phyloP scores from a whole-genome alignment of 2,888 invertebrate species.

The Eilema sororculum region DNA sequence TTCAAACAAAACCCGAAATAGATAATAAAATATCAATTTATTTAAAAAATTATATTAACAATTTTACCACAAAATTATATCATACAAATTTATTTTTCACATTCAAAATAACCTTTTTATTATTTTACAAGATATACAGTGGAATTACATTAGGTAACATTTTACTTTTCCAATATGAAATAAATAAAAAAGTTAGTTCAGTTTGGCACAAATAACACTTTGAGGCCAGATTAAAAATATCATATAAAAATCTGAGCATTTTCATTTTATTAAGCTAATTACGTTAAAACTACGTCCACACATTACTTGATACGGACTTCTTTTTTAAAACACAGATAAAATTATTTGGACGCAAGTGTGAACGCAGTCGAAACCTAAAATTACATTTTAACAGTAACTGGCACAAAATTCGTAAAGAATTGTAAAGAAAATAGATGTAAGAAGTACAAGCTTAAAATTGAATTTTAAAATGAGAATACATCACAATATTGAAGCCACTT shows the following conservation, averaged over 20 bases:
- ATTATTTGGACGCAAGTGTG: conserved; percentile 24
- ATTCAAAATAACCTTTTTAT: conserved; percentile 57
- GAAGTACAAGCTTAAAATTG: conserved; percentile 27
- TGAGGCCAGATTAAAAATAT: conserved; percentile 58
- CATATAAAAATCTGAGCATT: conserved; percentile 69
- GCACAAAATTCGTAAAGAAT: conserved; percentile 80
- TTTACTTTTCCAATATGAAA: conserved; percentile 66
- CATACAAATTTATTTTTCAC: conserved; percentile 64
- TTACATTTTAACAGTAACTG: conserved; percentile 74
- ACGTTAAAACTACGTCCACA: conserved; percentile 38
- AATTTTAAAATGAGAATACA: conserved; percentile 15
- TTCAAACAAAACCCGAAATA: conserved; percentile 31
- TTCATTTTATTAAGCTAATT: conserved; percentile 54
- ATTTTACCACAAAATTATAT: conserved; percentile 62
- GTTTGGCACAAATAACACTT: conserved; percentile 77
- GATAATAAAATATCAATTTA: conserved; percentile 77
- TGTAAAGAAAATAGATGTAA: conserved; percentile 36
- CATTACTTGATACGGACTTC: conserved; percentile 24
- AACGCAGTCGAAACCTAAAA: conserved; percentile 43
- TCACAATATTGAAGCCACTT: background rate
- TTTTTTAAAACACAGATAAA: conserved; percentile 26
- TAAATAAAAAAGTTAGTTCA: conserved; percentile 62
- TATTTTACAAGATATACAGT: conserved; percentile 73
- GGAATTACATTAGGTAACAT: conserved; percentile 75
- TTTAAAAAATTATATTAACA: conserved; percentile 77